Evolutionary conservation across 2,888 invertebrate species (phyloP).

Genomic region (Laothoe populi): DNA sequence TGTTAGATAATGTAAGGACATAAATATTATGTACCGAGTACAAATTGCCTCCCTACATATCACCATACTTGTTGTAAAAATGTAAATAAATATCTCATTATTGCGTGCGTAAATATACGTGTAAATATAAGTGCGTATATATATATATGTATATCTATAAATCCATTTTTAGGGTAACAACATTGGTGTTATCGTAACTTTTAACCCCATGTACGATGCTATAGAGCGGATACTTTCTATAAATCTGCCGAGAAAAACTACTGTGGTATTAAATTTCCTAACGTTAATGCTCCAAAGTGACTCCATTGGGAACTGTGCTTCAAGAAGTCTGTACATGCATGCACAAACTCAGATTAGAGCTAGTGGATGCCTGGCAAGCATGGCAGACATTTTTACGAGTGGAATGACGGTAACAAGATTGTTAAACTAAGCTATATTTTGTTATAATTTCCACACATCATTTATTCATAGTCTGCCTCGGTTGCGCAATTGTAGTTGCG

Average conservation of each 20-base stretch:
- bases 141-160: neutral
- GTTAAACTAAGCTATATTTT: too few species aligned
- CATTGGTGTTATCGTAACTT: constrained; percentile 55
- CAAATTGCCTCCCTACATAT: too few species aligned
- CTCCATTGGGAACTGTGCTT: constrained; percentile 41
- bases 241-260: constrained; percentile 52
- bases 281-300: constrained; percentile 55
- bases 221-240: constrained; percentile 51
- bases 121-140: too few species aligned
- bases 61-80: too few species aligned
- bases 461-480: too few species aligned
- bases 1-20: constrained; percentile 65
- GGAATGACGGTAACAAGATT: constrained; percentile 62
- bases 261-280: constrained; percentile 61
- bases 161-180: constrained; percentile 48
- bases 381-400: constrained; percentile 61
- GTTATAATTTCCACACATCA: too few species aligned
- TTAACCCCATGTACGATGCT: constrained; percentile 59
- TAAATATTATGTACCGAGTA: too few species aligned
- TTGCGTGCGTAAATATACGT: too few species aligned
- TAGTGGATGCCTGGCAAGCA: constrained; percentile 67
- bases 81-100: too few species aligned
- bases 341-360: constrained; percentile 64
- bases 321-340: constrained; percentile 47
- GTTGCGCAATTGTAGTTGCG: too few species aligned